Percentiles rank a stretch among this genome's conserved stretches.
Conservation (phyloP, 2,888 invertebrate species). For the Blastobasis lacticolella region DNA sequence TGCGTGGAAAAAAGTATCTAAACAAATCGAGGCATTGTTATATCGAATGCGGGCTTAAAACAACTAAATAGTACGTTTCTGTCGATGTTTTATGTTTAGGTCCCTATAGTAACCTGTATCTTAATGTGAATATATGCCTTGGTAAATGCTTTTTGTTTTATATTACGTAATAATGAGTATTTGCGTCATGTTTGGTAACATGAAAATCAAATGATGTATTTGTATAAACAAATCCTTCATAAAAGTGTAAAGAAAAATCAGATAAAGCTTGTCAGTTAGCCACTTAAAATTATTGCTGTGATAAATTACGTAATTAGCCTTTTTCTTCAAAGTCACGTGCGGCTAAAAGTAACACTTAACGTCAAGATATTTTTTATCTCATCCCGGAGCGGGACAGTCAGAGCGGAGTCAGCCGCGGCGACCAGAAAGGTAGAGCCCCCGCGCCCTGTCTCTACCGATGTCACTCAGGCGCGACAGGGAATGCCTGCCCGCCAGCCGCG, state of each 20-base stretch:
- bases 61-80: slow-evolving; percentile 28
- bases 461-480: slow-evolving; percentile 21
- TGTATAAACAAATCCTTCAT: not conserved
- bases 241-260: not conserved
- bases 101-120: too few relatives aligned
- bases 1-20: slow-evolving; percentile 68
- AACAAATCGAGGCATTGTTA: slow-evolving; percentile 70
- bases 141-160: too few relatives aligned
- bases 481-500: slow-evolving; percentile 25
- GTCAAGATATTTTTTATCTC: slow-evolving; percentile 63
- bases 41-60: slow-evolving; percentile 47
- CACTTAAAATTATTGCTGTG: slow-evolving; percentile 4
- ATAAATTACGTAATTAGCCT: slow-evolving; percentile 13
- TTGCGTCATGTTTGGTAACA: too few relatives aligned
- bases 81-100: too few relatives aligned
- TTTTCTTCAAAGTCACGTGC: slow-evolving; percentile 32
- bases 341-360: slow-evolving; percentile 38
- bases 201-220: too few relatives aligned
- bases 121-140: too few relatives aligned
- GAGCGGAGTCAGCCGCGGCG: slow-evolving; percentile 41
- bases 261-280: slow-evolving; percentile 7
- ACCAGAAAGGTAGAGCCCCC: slow-evolving; percentile 35
- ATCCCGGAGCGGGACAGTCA: slow-evolving; percentile 64
- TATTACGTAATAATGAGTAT: too few relatives aligned
- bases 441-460: slow-evolving; percentile 19